Percentiles rank a stretch among this genome's conserved stretches.
Conservation (phyloP, 2,113 vertebrate genomes). For the Marcusenius ussheri region DNA sequence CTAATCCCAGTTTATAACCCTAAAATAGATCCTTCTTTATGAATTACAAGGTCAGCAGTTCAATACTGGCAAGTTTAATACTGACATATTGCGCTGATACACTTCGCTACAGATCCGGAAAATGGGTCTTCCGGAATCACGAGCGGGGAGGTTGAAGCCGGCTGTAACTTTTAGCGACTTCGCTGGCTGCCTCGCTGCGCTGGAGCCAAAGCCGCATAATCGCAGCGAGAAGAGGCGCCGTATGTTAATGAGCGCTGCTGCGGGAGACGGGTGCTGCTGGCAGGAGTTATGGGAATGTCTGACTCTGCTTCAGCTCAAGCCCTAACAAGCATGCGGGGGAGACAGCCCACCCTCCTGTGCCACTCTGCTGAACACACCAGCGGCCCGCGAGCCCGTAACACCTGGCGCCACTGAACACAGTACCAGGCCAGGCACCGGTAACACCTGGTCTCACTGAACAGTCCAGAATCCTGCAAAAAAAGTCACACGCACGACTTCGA, state of each 20-base stretch:
- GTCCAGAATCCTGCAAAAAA: background rate
- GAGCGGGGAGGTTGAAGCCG: background rate
- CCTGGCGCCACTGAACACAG: background rate
- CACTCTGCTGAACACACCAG: background rate
- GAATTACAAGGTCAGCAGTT: background rate
- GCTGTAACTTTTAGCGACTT: background rate
- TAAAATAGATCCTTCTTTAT: background rate
- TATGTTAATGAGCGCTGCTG: conserved; percentile 51
- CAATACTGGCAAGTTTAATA: background rate
- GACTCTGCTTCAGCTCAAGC: conserved; percentile 64
- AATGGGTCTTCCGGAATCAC: background rate
- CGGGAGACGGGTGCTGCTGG: conserved; percentile 48
- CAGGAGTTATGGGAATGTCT: conserved; percentile 59
- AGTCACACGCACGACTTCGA: background rate
- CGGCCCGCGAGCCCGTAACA: background rate
- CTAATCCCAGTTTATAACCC: background rate
- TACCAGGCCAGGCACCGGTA: conserved; percentile 23
- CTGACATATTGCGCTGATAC: background rate
- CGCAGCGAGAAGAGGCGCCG: conserved; percentile 16
- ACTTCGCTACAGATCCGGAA: background rate
- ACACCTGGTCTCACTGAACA: background rate
- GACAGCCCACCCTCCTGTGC: conserved; percentile 29
- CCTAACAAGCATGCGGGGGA: conserved; percentile 55
- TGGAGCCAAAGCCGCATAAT: background rate
- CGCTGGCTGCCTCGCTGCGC: background rate